Percentiles rank a stretch among this genome's conserved stretches.
Evolutionary conservation across 1,140 invertebrate genomes (phyloP).

Genomic region (Arctopsyche grandis): DNA sequence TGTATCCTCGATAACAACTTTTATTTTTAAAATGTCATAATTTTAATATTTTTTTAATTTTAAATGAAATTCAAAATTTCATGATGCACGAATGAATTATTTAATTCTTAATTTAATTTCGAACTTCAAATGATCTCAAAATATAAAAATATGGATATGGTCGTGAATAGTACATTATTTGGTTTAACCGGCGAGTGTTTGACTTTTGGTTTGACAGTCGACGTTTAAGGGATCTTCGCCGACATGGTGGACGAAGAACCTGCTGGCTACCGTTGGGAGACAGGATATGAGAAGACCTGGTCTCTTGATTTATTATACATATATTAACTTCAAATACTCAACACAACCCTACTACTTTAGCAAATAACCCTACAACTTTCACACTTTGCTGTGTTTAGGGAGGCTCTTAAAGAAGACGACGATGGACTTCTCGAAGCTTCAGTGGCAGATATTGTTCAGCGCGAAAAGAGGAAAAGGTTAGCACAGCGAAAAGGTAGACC

Average conservation of each 20-base stretch:
- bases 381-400: constrained; percentile 73
- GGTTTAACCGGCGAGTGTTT: too few relatives aligned
- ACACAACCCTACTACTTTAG: background rate
- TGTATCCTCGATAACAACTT: too few relatives aligned
- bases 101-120: too few relatives aligned
- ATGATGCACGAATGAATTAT: too few relatives aligned
- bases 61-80: too few relatives aligned
- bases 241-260: constrained; percentile 75
- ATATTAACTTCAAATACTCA: background rate
- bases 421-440: constrained; percentile 89
- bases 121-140: too few relatives aligned
- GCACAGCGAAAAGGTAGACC: constrained; percentile 79
- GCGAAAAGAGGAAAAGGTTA: constrained; percentile 81
- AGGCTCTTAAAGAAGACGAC: constrained; percentile 96
- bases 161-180: too few relatives aligned
- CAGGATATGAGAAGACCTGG: constrained; percentile 97
- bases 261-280: constrained; percentile 96
- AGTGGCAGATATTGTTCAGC: constrained; percentile 90
- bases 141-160: too few relatives aligned
- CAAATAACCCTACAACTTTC: too few relatives aligned
- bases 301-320: constrained; percentile 56
- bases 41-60: too few relatives aligned
- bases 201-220: too few relatives aligned
- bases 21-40: too few relatives aligned
- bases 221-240: background rate